A percentile compares a stretch with the other conserved stretches of the same genome.
phyloP scores from a whole-genome alignment of 2,888 invertebrate species.

The Rotaria sp. region DNA sequence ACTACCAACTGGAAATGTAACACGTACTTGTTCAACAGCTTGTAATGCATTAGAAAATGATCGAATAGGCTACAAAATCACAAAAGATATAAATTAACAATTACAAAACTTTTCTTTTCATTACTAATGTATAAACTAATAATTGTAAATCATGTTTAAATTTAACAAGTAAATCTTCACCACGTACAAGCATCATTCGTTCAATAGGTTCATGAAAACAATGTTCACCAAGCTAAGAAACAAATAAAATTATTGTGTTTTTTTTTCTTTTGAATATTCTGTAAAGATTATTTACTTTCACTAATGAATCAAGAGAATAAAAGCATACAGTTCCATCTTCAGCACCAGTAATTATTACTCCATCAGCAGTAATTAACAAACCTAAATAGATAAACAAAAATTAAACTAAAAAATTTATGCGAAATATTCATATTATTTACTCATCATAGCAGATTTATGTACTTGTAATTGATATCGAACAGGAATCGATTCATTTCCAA shows the following conservation, averaged over 20 bases:
- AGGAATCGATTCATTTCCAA: neutral
- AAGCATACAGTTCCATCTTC: neutral
- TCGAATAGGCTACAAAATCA: neutral
- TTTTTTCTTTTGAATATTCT: neutral
- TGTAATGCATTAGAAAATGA: neutral
- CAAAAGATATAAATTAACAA: neutral
- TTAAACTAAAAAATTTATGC: neutral
- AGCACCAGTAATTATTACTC: neutral
- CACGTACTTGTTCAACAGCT: neutral
- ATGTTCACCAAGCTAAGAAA: neutral
- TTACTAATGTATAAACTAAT: neutral
- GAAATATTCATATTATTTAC: neutral
- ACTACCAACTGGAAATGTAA: constrained; percentile 19
- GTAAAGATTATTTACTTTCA: neutral
- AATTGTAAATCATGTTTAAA: neutral
- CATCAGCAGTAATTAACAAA: neutral
- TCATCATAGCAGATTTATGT: neutral
- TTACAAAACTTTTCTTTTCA: too few relatives aligned
- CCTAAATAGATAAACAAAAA: neutral
- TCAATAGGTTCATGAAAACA: neutral
- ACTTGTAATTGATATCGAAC: neutral
- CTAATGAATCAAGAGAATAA: neutral
- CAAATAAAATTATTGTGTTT: neutral
- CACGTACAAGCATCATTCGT: neutral
- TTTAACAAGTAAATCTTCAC: constrained; percentile 1